Conservation (phyloP, 1,140 invertebrate genomes). For the Drosophila tristis region DNA sequence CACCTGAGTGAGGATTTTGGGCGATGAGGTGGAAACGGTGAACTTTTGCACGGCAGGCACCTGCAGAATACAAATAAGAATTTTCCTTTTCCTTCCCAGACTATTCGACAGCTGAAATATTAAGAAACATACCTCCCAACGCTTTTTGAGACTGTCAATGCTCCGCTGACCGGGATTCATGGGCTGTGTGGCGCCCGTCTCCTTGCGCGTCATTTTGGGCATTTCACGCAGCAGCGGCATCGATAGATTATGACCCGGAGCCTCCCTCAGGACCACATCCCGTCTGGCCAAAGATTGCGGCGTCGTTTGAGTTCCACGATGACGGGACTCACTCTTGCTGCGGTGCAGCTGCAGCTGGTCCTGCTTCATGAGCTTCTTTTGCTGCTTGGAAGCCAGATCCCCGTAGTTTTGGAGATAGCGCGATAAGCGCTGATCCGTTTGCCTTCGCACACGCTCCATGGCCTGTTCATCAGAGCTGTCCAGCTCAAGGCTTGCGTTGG, state of each 20-base stretch:
- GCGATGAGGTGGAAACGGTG: conserved; percentile 65
- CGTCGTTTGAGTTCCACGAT: conserved; percentile 74
- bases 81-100: neutral
- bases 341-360: conserved; percentile 39
- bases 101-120: neutral
- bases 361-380: conserved; percentile 27
- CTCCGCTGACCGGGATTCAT: conserved; percentile 33
- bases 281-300: conserved; percentile 49
- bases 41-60: conserved; percentile 79
- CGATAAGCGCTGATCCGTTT: conserved; percentile 65
- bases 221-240: conserved; percentile 81
- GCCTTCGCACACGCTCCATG: conserved; percentile 66
- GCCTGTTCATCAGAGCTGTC: conserved; percentile 68
- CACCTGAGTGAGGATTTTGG: conserved; percentile 76
- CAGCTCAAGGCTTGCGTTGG: conserved; percentile 66
- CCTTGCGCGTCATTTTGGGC: conserved; percentile 79
- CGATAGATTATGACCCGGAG: conserved; percentile 68
- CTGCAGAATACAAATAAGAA: conserved; percentile 27
- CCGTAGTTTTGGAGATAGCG: conserved; percentile 80
- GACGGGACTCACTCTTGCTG: conserved; percentile 66
- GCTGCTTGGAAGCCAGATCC: conserved; percentile 64
- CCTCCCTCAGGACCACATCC: conserved; percentile 69
- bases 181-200: conserved; percentile 28
- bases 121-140: conserved; percentile 66
- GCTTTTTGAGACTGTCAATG: conserved; percentile 69